A percentile compares a stretch with the other conserved stretches of the same genome.
These are phyloP conservation scores for Oeneis ivallda DNA, from an alignment of 2,888 invertebrate species.

Conservation along the genomic window DNA sequence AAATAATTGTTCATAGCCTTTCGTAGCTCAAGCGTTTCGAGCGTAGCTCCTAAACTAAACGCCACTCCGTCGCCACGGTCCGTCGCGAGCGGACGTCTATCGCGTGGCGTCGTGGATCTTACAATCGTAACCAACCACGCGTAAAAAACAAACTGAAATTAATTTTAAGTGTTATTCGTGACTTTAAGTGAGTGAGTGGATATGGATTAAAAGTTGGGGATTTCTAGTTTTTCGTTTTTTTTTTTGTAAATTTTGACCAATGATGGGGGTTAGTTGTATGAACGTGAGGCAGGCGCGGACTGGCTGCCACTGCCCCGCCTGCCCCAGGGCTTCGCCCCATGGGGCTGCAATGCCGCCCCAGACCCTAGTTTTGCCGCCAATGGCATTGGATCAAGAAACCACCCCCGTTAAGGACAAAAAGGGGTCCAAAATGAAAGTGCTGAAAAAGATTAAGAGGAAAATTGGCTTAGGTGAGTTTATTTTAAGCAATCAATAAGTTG, in stretches of 20 bases:
- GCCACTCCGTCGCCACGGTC: constrained; percentile 64
- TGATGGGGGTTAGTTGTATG: constrained; percentile 81
- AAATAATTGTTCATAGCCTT: constrained; percentile 19
- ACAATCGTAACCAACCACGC: constrained; percentile 33
- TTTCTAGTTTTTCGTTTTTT: neutral
- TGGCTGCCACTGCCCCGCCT: constrained; percentile 80
- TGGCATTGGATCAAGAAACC: constrained; percentile 72
- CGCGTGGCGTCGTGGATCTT: constrained; percentile 42
- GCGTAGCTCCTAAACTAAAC: constrained; percentile 26
- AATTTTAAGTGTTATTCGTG: constrained; percentile 36
- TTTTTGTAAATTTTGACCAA: constrained; percentile 44
- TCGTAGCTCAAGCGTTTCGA: constrained; percentile 27
- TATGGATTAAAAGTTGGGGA: constrained; percentile 39
- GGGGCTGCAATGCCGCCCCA: constrained; percentile 67
- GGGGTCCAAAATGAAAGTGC: constrained; percentile 90
- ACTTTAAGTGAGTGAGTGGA: constrained; percentile 41
- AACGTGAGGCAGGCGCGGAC: constrained; percentile 81
- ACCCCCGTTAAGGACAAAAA: constrained; percentile 76
- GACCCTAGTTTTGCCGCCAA: constrained; percentile 73
- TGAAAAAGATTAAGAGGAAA: constrained; percentile 93
- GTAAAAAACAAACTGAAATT: constrained; percentile 28
- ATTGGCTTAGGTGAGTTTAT: constrained; percentile 90
- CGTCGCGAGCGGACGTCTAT: constrained; percentile 65
- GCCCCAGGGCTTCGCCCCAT: constrained; percentile 72
- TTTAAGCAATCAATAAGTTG: neutral